These are phyloP conservation scores for Scolopax mira DNA, from an alignment of 2,113 vertebrate species.

Conservation along the genomic window DNA sequence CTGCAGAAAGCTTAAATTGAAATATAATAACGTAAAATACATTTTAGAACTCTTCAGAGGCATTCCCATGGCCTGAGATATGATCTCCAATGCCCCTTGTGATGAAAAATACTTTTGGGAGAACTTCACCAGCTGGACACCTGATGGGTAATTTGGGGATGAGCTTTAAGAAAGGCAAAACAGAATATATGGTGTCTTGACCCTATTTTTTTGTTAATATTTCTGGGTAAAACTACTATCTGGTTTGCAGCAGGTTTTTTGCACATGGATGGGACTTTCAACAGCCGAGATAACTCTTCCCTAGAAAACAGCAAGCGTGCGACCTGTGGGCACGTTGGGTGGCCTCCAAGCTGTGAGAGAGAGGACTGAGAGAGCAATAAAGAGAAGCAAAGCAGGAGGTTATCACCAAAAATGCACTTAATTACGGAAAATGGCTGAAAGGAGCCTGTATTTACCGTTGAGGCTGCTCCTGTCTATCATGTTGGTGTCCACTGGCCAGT, in stretches of 20 bases:
- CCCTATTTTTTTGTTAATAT: neutral
- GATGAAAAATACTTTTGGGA: neutral
- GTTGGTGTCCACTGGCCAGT: slow-evolving; percentile 91
- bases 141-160: neutral
- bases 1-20: neutral
- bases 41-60: neutral
- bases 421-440: neutral
- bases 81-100: neutral
- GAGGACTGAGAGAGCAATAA: accelerated
- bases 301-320: accelerated
- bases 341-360: neutral
- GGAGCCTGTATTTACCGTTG: slow-evolving; percentile 79
- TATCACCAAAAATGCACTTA: neutral
- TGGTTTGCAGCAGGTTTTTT: neutral
- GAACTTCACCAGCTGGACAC: neutral
- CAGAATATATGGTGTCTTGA: neutral
- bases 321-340: neutral
- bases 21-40: neutral
- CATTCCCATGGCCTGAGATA: neutral
- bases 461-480: slow-evolving; percentile 90
- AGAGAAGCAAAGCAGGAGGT: neutral
- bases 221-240: neutral
- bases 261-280: neutral
- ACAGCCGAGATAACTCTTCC: neutral
- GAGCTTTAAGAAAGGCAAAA: neutral